Base-by-base conservation (phyloP, 2,113 vertebrate genomes). In the Cyprinodon brontotheroides region DNA sequence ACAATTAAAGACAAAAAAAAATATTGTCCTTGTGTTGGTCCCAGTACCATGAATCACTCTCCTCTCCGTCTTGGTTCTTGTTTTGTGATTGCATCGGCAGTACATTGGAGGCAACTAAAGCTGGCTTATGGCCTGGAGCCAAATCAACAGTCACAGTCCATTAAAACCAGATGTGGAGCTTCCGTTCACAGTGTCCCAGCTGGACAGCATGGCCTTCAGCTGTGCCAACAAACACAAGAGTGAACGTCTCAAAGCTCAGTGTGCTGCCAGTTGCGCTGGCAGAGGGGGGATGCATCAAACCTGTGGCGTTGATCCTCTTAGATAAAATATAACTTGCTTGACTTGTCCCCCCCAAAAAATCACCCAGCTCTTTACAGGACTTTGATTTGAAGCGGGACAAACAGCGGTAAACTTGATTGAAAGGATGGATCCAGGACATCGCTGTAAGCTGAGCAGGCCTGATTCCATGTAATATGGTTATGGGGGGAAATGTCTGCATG, bases 141-240 rank as follows among this genome's bases (percentile, higher is more conserved):
- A 0, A 13, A 20, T 71, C 41, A 37, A 22, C 65, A 10, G 0
- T 20, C 40, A 47, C 36, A 53, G 76, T 68, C 77, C 79, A 36
- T 60, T 3, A 3, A 72, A 64, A 72, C 20, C 81, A 87, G 79
- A 85, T 84, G 77, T 78, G 41, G 37, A 59, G 68, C 80, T 70
- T 86, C 78, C 4, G 50, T 80, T 77, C 66, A 62, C 11, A n/a
- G 20, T 17, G 40, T 77, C n/a, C 64, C 17, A n/a, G 59, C 53
- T 66, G 43, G 40, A 20, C 37, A 47, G 60, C 0, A 15, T 40
- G 37, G 61, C 38, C 48, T 61, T 37, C 3, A 4, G 7, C 73
- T 62, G 17, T 1, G 3, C 74, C 69, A 76, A 74, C n/a, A 79
- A 70, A 79, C 4, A 71, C 43, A 79, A 68, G 4, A 37, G 9